phyloP scores from a whole-genome alignment of 2,888 invertebrate species.

The Oxycera nigricornis region DNA sequence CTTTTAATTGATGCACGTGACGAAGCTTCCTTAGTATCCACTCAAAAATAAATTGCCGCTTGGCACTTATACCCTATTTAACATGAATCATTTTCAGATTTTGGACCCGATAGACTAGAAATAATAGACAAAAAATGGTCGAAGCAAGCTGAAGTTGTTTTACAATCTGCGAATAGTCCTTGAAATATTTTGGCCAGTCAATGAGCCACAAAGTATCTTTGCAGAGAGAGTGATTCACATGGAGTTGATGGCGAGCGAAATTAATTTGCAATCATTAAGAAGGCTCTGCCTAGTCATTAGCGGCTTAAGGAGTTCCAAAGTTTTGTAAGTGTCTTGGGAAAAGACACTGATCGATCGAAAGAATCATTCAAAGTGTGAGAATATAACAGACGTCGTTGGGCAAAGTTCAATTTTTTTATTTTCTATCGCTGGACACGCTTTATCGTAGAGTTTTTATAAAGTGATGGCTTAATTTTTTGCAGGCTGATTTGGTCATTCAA shows the following conservation, averaged over 20 bases:
- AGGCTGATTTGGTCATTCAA: too few species aligned
- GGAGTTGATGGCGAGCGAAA: not conserved
- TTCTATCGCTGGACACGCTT: too few species aligned
- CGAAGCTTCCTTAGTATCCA: not conserved
- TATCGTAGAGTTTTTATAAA: too few species aligned
- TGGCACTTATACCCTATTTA: not conserved
- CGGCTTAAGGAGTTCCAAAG: not conserved
- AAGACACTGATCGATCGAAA: too few species aligned
- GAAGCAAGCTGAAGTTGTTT: too few species aligned
- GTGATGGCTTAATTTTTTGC: too few species aligned
- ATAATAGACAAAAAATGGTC: not conserved
- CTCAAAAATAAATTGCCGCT: not conserved
- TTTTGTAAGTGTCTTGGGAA: too few species aligned
- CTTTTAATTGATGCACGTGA: not conserved
- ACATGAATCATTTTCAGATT: not conserved
- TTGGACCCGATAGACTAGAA: not conserved
- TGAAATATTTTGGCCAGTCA: not conserved
- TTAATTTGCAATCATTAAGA: not conserved
- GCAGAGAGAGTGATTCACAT: not conserved
- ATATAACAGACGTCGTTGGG: too few species aligned
- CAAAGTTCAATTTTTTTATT: too few species aligned
- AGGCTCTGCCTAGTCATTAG: not conserved
- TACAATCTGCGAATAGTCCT: not conserved
- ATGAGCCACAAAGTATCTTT: not conserved
- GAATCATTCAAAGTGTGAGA: too few species aligned